Evolutionary conservation across 1,140 invertebrate species (phyloP), one percentile per base, ranked within the genome.

Genomic region (Calliphora vicina): DNA sequence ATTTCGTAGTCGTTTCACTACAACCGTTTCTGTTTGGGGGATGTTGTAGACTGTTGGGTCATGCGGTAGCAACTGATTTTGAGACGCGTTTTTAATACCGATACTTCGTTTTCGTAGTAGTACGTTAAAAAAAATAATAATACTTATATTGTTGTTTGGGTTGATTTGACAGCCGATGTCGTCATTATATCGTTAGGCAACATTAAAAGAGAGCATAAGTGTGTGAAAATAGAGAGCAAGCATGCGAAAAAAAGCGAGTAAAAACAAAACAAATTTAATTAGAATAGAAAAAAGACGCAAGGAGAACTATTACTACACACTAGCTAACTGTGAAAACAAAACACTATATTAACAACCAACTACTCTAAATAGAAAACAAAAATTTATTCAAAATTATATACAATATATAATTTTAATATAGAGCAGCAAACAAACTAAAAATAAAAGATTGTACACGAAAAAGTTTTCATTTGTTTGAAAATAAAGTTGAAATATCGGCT

Each of bases 71-170:
- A n/a, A 76, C 27, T 76, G 29, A 20, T 45, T 20, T 43, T 78
- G 35, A 78, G 74, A 78, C 35, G 74, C 35, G 74, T 43, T 78
- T 78, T 25, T 42, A 78, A 20, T 43, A 43, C 17, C 35, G 74
- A 78, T 78, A 67, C 61, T 67, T 67, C 5, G n/a, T 67, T 20
- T 67, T 67, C 61, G 61, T 25, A n/a, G 15, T 17, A 17, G 4
- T 57, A 57, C 15, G 13, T 17, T 57, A 57, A 57, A 57, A 17
- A 57, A 57, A 35, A 35, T 4, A 35, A 35, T 8, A 35, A 35
- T 8, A 5, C 35, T n/a, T n/a, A n/a, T 43, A 50, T 50, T 67
- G 25, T 67, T 67, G 61, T 67, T 67, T 67, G 61, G 61, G 61
- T 67, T 67, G 61, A 67, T 67, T 67, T 67, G 20, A 67, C 61